Percentiles rank a stretch among this genome's conserved stretches.
Evolutionary conservation across 2,797 vertebrate genomes (phyloP).

Genomic region (Acanthurus leucopareius): DNA sequence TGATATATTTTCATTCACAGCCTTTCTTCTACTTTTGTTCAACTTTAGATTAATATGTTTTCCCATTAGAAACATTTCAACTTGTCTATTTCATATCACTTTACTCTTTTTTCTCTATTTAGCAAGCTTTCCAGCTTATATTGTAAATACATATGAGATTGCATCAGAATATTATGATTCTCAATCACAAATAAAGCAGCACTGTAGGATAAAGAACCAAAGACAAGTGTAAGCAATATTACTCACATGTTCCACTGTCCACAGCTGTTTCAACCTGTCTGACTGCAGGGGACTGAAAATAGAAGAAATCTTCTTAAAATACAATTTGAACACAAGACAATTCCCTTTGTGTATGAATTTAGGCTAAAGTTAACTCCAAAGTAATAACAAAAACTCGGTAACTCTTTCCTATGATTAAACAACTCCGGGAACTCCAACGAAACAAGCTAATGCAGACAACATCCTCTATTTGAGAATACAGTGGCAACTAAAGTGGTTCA

Average conservation of each 20-base stretch:
- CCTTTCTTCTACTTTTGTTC: neutral
- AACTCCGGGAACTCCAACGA: neutral
- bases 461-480: slow-evolving; percentile 35
- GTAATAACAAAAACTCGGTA: neutral
- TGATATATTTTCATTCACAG: neutral
- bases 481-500: slow-evolving; percentile 19
- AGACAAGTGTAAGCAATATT: neutral
- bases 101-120: neutral
- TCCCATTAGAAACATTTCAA: neutral
- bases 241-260: slow-evolving; percentile 53
- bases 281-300: neutral
- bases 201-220: neutral
- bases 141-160: neutral
- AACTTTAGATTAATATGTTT: neutral
- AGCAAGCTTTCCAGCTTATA: neutral
- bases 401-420: neutral
- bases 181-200: neutral
- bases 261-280: slow-evolving; percentile 19
- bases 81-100: neutral
- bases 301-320: neutral
- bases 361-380: neutral
- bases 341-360: neutral
- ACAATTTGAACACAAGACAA: neutral
- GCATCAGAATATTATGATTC: neutral
- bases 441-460: neutral